Evolutionary conservation across 2,113 vertebrate species (phyloP).

Genomic region (Thalassoma bifasciatum): DNA sequence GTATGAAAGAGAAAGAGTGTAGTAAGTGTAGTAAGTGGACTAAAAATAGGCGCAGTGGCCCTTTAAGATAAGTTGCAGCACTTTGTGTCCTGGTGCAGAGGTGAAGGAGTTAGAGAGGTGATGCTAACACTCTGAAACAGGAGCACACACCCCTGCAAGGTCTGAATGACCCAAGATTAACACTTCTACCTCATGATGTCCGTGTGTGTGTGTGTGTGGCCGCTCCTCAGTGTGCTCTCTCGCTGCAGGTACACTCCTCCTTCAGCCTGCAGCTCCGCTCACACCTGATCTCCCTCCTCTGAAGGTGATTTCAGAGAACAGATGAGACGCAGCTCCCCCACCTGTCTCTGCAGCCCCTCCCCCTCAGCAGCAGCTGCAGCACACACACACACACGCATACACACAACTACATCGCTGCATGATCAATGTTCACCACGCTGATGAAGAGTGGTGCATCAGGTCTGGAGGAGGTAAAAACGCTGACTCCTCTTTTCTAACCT

Average conservation of each 20-base stretch:
- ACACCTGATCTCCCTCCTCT: constrained; percentile 8
- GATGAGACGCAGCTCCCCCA: constrained; percentile 10
- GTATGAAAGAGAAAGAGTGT: no score
- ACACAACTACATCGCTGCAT: not conserved
- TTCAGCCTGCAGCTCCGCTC: not conserved
- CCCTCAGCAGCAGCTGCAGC: not conserved
- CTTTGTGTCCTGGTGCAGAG: not conserved
- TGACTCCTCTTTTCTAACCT: constrained; percentile 7
- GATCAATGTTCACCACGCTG: not conserved
- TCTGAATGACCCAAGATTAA: not conserved
- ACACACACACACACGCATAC: no score
- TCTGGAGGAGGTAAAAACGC: constrained; percentile 8
- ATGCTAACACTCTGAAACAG: not conserved
- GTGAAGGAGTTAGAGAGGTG: constrained; percentile 4
- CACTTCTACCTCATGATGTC: not conserved
- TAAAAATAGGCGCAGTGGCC: not conserved
- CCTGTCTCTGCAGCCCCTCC: not conserved
- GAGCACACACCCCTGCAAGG: constrained; percentile 8
- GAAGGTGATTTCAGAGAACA: constrained; percentile 16
- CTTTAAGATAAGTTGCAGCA: not conserved
- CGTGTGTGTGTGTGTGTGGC: not conserved
- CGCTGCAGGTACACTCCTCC: constrained; percentile 3
- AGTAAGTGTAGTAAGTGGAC: no score
- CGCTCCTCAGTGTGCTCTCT: not conserved
- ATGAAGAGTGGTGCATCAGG: no score